Base-by-base conservation (phyloP, 2,113 vertebrate species). In the Thamnophis sirtalis region DNA sequence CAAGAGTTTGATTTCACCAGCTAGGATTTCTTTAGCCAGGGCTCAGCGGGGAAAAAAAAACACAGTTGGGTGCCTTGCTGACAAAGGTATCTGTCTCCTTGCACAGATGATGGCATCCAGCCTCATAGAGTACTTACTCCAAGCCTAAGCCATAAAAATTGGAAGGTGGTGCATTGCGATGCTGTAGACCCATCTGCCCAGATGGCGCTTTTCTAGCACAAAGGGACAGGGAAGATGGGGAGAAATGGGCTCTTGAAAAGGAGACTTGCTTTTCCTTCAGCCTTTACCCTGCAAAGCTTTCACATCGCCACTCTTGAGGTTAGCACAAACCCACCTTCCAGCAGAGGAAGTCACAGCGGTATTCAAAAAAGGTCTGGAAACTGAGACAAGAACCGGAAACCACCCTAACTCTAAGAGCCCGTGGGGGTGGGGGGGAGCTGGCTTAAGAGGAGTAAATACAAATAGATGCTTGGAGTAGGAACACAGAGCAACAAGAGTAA, bases 321-420 rank as follows among this genome's bases (percentile, higher is more conserved):
- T 53, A 92, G 88, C 55, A 86, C 89, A 80, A 84, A 48, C 80
- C 80, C 48, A 85, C 19, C 49, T 89, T 89, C 73, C 55, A 92
- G 80, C 51, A 86, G 88, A 89, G 91, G n/a, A 63, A 89, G 80
- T 53, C 24, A 21, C 22, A 63, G 91, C n/a, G 5, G 24, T 22
- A 63, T 63, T 89, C 33, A 43, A 86, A 84, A 84, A 58, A 10
- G 73, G 22, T 86, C 48, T 89, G 91, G 55, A 89, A 89, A 86
- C 88, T 28, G 48, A 84, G 88, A 60, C 88, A 89, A 53, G 87
- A 85, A 86, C 48, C 38, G 88, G 88, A 92, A 92, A 92, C 80
- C 49, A 92, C 53, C 68, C 68, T 68, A 55, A 84, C 68, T 80
- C 38, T 84, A 53, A 49, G 43, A 92, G 68, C 43, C 38, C 80